Evolutionary conservation across 2,797 vertebrate genomes (phyloP).

Genomic region (Anabacerthia variegaticeps): DNA sequence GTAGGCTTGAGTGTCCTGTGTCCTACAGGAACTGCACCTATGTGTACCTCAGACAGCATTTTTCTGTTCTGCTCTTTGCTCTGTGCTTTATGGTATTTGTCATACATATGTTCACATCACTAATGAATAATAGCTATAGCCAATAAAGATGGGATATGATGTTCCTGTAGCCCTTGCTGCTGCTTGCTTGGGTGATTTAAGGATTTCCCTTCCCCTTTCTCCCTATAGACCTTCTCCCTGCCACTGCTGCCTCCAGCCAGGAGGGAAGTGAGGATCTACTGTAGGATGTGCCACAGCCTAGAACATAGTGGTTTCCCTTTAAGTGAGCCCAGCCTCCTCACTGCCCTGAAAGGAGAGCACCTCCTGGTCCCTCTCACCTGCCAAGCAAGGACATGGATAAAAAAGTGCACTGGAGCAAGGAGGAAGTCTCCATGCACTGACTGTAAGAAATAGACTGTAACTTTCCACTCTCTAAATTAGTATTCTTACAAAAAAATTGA

Average conservation of each 20-base stretch:
- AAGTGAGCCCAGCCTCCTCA: not conserved
- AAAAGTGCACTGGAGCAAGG: not conserved
- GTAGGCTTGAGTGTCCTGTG: not conserved
- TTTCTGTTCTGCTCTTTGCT: not conserved
- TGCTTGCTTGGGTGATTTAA: not conserved
- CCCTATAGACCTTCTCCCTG: not conserved
- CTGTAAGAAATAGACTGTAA: not conserved
- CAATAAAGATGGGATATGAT: not conserved
- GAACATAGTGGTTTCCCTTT: accelerated
- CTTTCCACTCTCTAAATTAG: not conserved
- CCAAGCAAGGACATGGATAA: not conserved
- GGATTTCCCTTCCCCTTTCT: not conserved
- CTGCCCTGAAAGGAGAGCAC: not conserved
- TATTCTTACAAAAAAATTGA: not conserved
- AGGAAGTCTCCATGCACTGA: not conserved
- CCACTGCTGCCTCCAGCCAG: not conserved
- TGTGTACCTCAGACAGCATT: not conserved
- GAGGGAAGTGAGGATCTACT: not conserved
- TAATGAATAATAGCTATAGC: not conserved
- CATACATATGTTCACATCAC: not conserved
- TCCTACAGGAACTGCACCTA: not conserved
- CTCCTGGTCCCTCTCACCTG: not conserved
- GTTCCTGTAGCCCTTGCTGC: not conserved
- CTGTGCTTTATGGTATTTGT: not conserved
- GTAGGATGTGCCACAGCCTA: not conserved